These are phyloP conservation scores for Dexiosoma caninum DNA, from an alignment of 2,888 invertebrate species.

Conservation along the genomic window DNA sequence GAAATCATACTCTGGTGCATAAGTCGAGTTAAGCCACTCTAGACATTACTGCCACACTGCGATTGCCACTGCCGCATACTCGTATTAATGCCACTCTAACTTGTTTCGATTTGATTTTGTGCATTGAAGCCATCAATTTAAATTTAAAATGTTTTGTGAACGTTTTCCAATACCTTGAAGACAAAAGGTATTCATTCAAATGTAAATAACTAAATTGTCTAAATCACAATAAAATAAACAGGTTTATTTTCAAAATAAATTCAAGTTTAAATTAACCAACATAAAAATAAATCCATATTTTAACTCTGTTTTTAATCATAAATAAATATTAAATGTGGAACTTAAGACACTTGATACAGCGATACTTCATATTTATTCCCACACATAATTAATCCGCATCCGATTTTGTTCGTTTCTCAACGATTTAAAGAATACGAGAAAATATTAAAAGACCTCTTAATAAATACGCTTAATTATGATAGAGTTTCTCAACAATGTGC, in stretches of 20 bases:
- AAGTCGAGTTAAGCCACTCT: too few species aligned
- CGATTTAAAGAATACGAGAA: background rate
- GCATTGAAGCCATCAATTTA: conserved; percentile 24
- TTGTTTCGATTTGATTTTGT: background rate
- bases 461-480: conserved; percentile 34
- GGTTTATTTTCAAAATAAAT: conserved; percentile 21
- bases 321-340: background rate
- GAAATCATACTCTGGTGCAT: too few species aligned
- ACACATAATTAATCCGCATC: background rate
- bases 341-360: background rate
- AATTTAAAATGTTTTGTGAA: conserved; percentile 23
- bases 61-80: background rate
- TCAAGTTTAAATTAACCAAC: background rate
- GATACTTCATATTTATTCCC: conserved; percentile 11
- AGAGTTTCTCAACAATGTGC: background rate
- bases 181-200: conserved; percentile 1
- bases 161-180: conserved; percentile 12
- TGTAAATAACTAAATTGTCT: conserved; percentile 13
- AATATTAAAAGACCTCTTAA: background rate
- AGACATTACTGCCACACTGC: too few species aligned
- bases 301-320: background rate
- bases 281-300: background rate
- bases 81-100: background rate
- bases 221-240: conserved; percentile 21
- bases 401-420: background rate